Evolutionary conservation across 2,113 vertebrate species (phyloP), one percentile per base, ranked within the genome.

Genomic region (Lycaon pictus): DNA sequence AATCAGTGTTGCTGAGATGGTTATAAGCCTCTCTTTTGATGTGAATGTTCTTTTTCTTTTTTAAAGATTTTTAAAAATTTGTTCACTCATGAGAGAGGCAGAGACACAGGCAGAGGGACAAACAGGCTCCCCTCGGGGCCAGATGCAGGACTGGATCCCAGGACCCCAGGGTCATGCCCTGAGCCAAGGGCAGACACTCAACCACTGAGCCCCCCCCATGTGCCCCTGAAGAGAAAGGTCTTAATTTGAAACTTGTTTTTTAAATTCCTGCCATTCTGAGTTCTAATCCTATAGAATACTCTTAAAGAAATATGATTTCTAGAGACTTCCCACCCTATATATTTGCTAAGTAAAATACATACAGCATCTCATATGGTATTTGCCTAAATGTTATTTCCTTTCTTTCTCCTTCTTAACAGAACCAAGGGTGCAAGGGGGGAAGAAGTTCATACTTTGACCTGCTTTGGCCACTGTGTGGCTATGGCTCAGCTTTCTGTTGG

Each of bases 401-500:
- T 43, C 3, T 22, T 80, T 37, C 4, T 90, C 48, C 32, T 82
- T 74, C 19, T 62, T 93, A n/a, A 71, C 69, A 62, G 35, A 77
- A 48, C 3, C 5, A 13, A 3, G 4, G 8, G 2, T 58, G 0
- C 5, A 13, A 3, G 4, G 8, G 2, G 53, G 0, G 25, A 53
- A 5, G 22, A 91, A 62, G 6, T 12, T 29, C n/a, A 65, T 11
- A 27, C 23, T 48, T 82, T 58, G 8, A 13, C 4, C 6, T 58
- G 11, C 15, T 80, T 89, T 95, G 35, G 7, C 22, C 43, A 19
- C 51, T n/a, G 9, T 69, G 1, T 32, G 6, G n/a, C 23, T 56
- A 32, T n/a, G 88, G 13, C 25, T 76, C 23, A 80, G 3, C 8
- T 69, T 7, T 85, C 11, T 60, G 0, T 67, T 80, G 67, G 55